A percentile compares a stretch with the other conserved stretches of the same genome.
phyloP scores from a whole-genome alignment of 2,888 invertebrate species.

The Ischnura elegans region DNA sequence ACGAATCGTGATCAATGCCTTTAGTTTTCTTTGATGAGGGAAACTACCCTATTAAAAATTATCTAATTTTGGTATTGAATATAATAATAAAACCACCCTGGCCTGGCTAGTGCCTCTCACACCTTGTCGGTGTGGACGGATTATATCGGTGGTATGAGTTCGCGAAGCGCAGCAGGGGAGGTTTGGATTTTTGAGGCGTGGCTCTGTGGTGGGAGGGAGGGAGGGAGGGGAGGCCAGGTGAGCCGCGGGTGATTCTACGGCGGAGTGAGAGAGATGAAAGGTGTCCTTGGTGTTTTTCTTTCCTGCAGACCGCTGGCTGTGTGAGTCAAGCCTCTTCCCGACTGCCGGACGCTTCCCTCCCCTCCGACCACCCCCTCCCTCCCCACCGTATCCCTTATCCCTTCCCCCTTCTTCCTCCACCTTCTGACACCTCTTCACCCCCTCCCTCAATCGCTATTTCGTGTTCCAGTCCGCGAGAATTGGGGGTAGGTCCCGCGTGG shows the following conservation, averaged over 20 bases:
- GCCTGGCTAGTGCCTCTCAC: too few relatives aligned
- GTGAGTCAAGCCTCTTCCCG: slow-evolving; percentile 50
- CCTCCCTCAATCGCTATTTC: slow-evolving; percentile 32
- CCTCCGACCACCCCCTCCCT: background rate
- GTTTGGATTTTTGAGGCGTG: background rate
- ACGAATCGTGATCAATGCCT: too few relatives aligned
- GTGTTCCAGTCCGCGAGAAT: slow-evolving; percentile 42
- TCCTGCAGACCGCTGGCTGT: background rate
- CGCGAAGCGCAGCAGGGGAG: too few relatives aligned
- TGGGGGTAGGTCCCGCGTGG: background rate
- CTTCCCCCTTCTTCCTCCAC: background rate
- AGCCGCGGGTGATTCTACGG: background rate
- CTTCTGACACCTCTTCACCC: background rate
- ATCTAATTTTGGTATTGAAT: too few relatives aligned
- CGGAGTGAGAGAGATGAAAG: slow-evolving; percentile 38
- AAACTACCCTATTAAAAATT: too few relatives aligned
- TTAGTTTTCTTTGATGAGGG: too few relatives aligned
- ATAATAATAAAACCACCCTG: too few relatives aligned
- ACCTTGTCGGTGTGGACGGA: too few relatives aligned
- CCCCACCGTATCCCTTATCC: background rate
- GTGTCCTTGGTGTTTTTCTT: background rate
- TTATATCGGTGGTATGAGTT: too few relatives aligned
- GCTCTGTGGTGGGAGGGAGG: too few relatives aligned
- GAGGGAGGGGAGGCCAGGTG: background rate
- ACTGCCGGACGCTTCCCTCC: slow-evolving; percentile 45